These are phyloP conservation scores for Mythimna ferrago DNA, from an alignment of 2,888 invertebrate genomes.

Conservation along the genomic window DNA sequence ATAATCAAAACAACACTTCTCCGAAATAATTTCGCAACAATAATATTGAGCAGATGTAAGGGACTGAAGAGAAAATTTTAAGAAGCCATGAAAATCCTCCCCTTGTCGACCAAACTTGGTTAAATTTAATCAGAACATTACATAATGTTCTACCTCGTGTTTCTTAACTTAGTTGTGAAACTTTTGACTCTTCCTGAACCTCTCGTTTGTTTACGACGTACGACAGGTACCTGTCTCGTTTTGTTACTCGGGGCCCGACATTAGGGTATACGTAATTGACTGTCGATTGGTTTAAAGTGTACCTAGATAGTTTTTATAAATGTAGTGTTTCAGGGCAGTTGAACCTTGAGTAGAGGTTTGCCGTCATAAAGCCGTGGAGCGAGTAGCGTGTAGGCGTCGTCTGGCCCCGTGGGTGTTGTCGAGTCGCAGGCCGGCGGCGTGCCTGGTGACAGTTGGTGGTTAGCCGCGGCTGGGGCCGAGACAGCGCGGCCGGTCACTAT, in stretches of 20 bases:
- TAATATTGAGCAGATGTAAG: slow-evolving; percentile 32
- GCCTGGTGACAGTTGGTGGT: slow-evolving; percentile 81
- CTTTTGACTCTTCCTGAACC: slow-evolving; percentile 49
- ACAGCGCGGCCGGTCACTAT: slow-evolving; percentile 87
- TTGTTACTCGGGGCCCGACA: slow-evolving; percentile 7
- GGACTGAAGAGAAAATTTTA: slow-evolving; percentile 20
- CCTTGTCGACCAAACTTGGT: slow-evolving; percentile 33
- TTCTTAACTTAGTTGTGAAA: slow-evolving; percentile 53
- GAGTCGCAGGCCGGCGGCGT: slow-evolving; percentile 28
- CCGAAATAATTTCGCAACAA: slow-evolving; percentile 26
- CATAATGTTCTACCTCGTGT: slow-evolving; percentile 38
- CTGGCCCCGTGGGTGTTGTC: slow-evolving; percentile 48
- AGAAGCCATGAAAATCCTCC: slow-evolving; percentile 21
- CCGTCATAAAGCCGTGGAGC: slow-evolving; percentile 37
- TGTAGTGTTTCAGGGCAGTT: slow-evolving; percentile 20
- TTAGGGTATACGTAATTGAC: slow-evolving; percentile 7
- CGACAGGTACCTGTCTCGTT: slow-evolving; percentile 8
- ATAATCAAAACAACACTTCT: slow-evolving; percentile 11
- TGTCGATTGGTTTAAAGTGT: background rate
- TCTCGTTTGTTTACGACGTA: slow-evolving; percentile 21
- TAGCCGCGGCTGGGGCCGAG: slow-evolving; percentile 82
- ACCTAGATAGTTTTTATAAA: slow-evolving; percentile 4
- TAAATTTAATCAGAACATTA: slow-evolving; percentile 43
- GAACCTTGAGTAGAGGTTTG: slow-evolving; percentile 25
- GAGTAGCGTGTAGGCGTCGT: slow-evolving; percentile 50